Evolutionary conservation across 2,113 vertebrate species (phyloP), one percentile per base, ranked within the genome.

Genomic region (Muntiacus muntjak): DNA sequence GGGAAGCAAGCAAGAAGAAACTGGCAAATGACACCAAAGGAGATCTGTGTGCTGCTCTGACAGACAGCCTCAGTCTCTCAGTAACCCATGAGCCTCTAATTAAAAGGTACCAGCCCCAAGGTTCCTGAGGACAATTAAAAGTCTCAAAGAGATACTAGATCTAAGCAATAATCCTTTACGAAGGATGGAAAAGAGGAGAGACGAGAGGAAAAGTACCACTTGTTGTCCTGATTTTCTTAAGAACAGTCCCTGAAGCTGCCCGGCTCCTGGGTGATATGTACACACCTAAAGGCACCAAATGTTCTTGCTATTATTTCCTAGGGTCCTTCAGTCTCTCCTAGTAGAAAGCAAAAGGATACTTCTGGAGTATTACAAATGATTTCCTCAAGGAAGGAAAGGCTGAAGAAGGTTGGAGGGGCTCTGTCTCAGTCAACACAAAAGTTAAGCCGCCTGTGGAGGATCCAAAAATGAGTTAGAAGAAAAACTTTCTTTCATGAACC

Each of bases 351-450:
- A 89, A 76, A 83, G 16, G 93, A 45, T 40, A 67, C 45, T 40
- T 94, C 74, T 79, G 47, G 54, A 92, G 60, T 94, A 58, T 82
- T 64, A 95, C 17, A 97, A 91, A 96, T 64, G 10, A 90, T 78
- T 79, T 96, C 74, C 52, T 91, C 83, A 89, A 95, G 55, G 50
- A 92, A 88, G n/a, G 30, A 88, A 78, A 92, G 82, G 52, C 4
- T 92, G 43, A 87, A 95, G 13, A 67, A 89, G 45, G 16, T 55
- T 54, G 6, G 57, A 92, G 13, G 78, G 47, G 50, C 28, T 57
- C 67, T 36, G 13, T 40, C 43, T 96, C 25, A 90, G 55, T 94
- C 40, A 64, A 89, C 60, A 71, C 6, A 33, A 86, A 97, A 91
- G 60, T 64, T 45, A 81, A 96, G 54, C 13, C 23, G 23, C 78